Conservation (phyloP, 2,113 vertebrate species). For the Percina caprodes region DNA sequence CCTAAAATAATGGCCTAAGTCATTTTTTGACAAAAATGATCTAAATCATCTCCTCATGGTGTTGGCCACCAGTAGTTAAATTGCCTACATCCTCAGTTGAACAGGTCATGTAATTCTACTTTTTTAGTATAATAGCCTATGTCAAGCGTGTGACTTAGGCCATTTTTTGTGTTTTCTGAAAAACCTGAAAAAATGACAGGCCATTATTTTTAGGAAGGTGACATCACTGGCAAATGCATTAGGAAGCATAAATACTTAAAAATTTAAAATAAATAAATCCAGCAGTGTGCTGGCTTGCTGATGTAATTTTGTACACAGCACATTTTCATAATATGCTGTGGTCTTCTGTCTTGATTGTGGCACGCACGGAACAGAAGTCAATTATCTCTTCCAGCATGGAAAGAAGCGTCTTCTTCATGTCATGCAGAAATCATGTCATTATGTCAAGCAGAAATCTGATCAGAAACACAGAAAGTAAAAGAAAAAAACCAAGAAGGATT, state of each 20-base stretch:
- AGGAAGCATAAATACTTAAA: constrained; percentile 80
- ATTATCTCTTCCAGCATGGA: constrained; percentile 72
- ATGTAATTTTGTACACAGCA: constrained; percentile 79
- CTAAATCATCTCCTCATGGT: too few species aligned
- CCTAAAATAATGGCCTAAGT: too few species aligned
- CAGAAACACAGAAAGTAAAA: constrained; percentile 32
- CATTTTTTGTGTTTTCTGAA: too few species aligned
- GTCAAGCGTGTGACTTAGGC: too few species aligned
- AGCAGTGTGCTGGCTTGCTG: constrained; percentile 70
- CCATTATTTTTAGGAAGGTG: too few species aligned
- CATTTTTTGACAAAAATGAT: too few species aligned
- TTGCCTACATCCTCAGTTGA: too few species aligned
- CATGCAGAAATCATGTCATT: too few species aligned
- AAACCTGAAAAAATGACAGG: too few species aligned
- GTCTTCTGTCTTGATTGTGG: constrained; percentile 81
- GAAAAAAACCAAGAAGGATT: constrained; percentile 8
- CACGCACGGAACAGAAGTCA: constrained; percentile 73
- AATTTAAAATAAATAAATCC: constrained; percentile 81
- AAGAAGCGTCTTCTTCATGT: constrained; percentile 62
- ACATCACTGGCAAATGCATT: constrained; percentile 68
- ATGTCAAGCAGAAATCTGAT: constrained; percentile 44
- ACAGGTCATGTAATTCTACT: too few species aligned
- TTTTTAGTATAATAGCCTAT: too few species aligned
- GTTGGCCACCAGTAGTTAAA: too few species aligned
- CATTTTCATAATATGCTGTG: constrained; percentile 79